Percentiles rank a stretch among this genome's conserved stretches.
phyloP scores from a whole-genome alignment of 2,113 vertebrate species.

The Corythaixoides concolor region DNA sequence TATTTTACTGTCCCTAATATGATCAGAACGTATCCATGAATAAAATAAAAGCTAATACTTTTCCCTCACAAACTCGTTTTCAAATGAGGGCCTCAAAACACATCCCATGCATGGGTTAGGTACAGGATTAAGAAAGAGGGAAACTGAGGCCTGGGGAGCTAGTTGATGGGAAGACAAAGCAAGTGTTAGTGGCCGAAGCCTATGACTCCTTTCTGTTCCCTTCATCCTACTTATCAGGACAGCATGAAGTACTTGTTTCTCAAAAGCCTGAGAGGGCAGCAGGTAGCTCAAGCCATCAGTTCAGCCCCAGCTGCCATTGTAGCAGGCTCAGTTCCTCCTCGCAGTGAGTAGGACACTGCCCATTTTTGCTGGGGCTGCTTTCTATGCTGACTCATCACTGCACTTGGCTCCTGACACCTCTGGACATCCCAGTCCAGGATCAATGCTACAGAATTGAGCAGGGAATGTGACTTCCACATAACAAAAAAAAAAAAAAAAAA shows the following conservation, averaged over 20 bases:
- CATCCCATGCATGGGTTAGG: background rate
- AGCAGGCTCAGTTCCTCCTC: background rate
- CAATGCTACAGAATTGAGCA: background rate
- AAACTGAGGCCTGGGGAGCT: background rate
- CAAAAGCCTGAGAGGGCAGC: background rate
- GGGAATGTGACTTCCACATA: background rate
- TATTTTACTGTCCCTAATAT: background rate
- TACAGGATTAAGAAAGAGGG: background rate
- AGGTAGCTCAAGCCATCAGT: background rate
- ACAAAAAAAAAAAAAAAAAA: too few species aligned
- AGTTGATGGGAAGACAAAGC: background rate
- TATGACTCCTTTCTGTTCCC: background rate
- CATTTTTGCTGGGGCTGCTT: background rate
- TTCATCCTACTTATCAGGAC: background rate
- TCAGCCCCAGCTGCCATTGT: accelerated
- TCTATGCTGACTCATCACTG: background rate
- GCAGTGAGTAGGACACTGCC: background rate
- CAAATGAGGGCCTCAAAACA: background rate
- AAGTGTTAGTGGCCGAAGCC: background rate
- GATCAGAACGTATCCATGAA: background rate
- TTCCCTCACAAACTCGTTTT: background rate
- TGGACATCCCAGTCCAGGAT: background rate
- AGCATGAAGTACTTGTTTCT: background rate
- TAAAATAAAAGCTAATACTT: background rate
- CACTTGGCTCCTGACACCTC: background rate